Percentiles rank a stretch among this genome's conserved stretches.
Evolutionary conservation across 2,113 vertebrate species (phyloP).

Genomic region (Bujurquina vittata): DNA sequence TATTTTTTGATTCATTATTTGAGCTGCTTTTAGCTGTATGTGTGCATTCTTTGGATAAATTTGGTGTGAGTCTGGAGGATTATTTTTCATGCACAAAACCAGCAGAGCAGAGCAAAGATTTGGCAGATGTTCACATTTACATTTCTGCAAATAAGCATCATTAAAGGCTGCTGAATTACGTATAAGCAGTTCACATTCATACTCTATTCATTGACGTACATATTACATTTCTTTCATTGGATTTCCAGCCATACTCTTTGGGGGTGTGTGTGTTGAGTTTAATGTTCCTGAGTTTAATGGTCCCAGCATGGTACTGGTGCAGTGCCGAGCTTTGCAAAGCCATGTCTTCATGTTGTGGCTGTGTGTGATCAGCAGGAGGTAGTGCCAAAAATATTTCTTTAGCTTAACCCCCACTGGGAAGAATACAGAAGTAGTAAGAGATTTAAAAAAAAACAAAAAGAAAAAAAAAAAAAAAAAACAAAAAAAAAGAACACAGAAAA

Average conservation of each 20-base stretch:
- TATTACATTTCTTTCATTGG: neutral
- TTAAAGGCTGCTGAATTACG: neutral
- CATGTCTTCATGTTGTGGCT: neutral
- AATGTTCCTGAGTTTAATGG: neutral
- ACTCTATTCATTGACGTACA: neutral
- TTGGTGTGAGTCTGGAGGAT: neutral
- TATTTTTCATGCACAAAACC: neutral
- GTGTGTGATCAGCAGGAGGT: neutral
- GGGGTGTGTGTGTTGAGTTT: too few species aligned
- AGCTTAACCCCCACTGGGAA: neutral
- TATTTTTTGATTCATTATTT: neutral
- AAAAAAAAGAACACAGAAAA: too few species aligned
- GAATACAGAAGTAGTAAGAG: neutral
- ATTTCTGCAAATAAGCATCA: neutral
- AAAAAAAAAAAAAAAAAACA: too few species aligned
- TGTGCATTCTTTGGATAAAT: neutral
- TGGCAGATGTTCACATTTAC: neutral
- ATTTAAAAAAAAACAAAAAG: fast-evolving
- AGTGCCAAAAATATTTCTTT: neutral
- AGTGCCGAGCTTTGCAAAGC: neutral
- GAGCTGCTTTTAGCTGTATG: neutral
- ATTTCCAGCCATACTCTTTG: neutral
- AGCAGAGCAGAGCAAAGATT: neutral
- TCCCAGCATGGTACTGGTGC: neutral
- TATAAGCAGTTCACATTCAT: neutral